Base-by-base conservation (phyloP, 2,888 invertebrate genomes). In the Agonum fuliginosum region DNA sequence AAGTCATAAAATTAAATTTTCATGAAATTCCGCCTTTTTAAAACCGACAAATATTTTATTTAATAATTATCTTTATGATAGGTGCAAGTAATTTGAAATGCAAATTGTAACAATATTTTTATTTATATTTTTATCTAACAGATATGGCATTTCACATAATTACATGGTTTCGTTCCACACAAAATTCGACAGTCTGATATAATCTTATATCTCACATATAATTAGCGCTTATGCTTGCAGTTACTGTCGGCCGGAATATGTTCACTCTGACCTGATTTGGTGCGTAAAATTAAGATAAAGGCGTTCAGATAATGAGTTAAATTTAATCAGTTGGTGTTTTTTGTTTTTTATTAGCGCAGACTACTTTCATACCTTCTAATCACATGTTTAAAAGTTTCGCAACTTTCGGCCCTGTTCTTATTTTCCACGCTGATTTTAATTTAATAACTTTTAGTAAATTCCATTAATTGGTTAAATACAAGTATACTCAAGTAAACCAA, bases 311-410 rank as follows among this genome's bases (percentile, higher is more conserved):
- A 73, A 54, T 58, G 37, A 54, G 20, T 12, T 58, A 41, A 54
- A 54, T 54, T 73, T 73, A 73, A 58, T 62, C 58, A 62, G 58
- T 69, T 69, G 10, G 34, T 17, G 30, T 30, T 27, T 48, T 37
- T 73, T 54, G 12, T 22, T 54, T 73, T 58, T 24, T 51, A 73
- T 27, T n/a, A 69, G 69, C 67, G 43, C 37, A 19, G 24, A 46
- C 69, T 10, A 58, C 51, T 73, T 73, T 73, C 73, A 37, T 73
- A 73, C 54, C 27, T 73, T 73, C n/a, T n/a, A n/a, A n/a, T n/a
- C 58, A 73, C 37, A 37, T 58, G 58, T 73, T 30, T 48, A 14
- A 48, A 3, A 34, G 58, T 73, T 73, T 73, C 73, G 73, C 73
- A 73, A 73, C 22, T 10, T 14, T 5, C 41, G 54, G 37, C 54